Percentiles rank a stretch among this genome's conserved stretches.
Conservation (phyloP, 2,797 vertebrate genomes). For the Calcarius lapponicus region DNA sequence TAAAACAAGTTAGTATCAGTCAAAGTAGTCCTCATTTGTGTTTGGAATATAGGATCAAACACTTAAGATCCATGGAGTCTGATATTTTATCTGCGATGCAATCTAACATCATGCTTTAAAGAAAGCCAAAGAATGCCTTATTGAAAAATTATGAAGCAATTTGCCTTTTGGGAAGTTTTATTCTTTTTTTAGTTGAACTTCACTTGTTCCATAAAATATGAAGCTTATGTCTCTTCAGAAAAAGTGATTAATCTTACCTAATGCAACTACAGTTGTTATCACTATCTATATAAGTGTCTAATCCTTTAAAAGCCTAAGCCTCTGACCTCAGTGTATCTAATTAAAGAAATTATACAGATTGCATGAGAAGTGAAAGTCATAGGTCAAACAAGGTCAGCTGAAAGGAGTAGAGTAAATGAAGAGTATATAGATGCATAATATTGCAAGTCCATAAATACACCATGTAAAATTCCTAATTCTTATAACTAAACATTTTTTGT, state of each 20-base stretch:
- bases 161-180: slow-evolving; percentile 9
- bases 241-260: slow-evolving; percentile 20
- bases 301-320: slow-evolving; percentile 38
- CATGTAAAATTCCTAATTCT: neutral
- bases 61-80: neutral
- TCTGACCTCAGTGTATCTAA: slow-evolving; percentile 20
- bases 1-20: slow-evolving; percentile 11
- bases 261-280: neutral
- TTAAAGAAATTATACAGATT: slow-evolving; percentile 36
- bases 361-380: neutral
- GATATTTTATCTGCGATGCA: neutral
- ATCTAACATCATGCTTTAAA: neutral
- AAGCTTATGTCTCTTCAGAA: neutral
- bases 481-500: neutral
- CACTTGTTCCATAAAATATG: neutral
- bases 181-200: neutral
- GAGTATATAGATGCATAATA: neutral
- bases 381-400: neutral
- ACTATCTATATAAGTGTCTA: neutral
- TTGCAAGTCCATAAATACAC: neutral
- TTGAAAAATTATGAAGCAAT: neutral
- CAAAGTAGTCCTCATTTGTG: neutral
- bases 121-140: neutral
- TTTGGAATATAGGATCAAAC: neutral
- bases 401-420: neutral